Evolutionary conservation across 2,113 vertebrate species (phyloP).

Genomic region (Desmodus rotundus): DNA sequence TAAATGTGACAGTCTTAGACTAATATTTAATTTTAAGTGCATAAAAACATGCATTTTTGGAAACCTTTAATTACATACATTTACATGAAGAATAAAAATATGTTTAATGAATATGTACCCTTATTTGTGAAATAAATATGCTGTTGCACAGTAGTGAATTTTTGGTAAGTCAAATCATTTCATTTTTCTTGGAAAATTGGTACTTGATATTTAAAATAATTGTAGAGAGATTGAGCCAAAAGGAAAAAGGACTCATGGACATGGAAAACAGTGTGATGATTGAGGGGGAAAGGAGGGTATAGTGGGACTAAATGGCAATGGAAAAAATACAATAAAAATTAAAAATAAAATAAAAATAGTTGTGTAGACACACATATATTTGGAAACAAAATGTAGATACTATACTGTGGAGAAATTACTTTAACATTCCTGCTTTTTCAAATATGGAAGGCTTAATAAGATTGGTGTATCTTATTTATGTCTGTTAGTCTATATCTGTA

Average conservation of each 20-base stretch:
- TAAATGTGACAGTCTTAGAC: background rate
- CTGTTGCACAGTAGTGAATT: background rate
- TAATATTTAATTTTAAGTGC: background rate
- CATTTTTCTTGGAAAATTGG: background rate
- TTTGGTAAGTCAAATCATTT: background rate
- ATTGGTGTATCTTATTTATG: background rate
- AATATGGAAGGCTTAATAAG: background rate
- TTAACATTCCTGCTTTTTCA: background rate
- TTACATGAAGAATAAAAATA: background rate
- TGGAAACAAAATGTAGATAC: background rate
- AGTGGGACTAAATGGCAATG: no score
- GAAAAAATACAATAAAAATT: no score
- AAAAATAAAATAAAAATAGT: background rate
- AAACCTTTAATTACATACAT: background rate
- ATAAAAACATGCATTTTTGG: background rate
- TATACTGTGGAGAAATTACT: background rate
- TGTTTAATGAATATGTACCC: background rate
- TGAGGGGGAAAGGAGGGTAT: no score
- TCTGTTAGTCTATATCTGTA: background rate
- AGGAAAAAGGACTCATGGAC: no score
- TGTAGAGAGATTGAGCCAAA: background rate
- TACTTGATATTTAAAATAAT: background rate
- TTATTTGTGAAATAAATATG: background rate
- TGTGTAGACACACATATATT: background rate
- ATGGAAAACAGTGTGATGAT: no score